A percentile compares a stretch with the other conserved stretches of the same genome.
phyloP scores from a whole-genome alignment of 2,888 invertebrate species.

The Temnothorax unifasciatus region DNA sequence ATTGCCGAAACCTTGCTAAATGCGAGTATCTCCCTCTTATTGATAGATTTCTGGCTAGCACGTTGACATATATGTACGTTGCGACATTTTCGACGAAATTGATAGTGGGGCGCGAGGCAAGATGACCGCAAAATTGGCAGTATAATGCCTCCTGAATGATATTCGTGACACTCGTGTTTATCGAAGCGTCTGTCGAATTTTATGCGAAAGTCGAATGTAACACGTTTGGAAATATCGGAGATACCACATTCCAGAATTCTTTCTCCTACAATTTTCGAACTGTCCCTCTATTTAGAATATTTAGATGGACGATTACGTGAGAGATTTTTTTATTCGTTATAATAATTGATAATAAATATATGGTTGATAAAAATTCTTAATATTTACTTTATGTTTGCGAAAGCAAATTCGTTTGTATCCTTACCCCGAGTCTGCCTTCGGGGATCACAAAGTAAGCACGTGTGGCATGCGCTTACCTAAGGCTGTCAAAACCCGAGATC shows the following conservation, averaged over 20 bases:
- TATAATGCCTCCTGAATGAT: slow-evolving; percentile 38
- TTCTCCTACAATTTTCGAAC: not conserved
- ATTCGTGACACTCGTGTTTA: slow-evolving; percentile 39
- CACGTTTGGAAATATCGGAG: not conserved
- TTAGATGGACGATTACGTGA: not conserved
- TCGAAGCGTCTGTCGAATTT: slow-evolving; percentile 39
- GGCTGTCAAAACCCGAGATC: slow-evolving; percentile 27
- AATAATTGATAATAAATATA: not conserved
- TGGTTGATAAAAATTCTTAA: not conserved
- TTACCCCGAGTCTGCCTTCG: slow-evolving; percentile 8
- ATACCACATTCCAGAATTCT: not conserved
- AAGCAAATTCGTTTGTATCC: slow-evolving; percentile 6
- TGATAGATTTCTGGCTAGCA: slow-evolving; percentile 68
- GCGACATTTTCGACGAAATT: slow-evolving; percentile 65
- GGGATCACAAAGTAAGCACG: slow-evolving; percentile 41
- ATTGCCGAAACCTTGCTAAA: slow-evolving; percentile 73
- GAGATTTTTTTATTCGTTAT: not conserved
- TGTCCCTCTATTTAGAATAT: not conserved
- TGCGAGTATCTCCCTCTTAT: slow-evolving; percentile 75
- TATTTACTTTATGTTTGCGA: slow-evolving; percentile 4
- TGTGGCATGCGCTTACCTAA: slow-evolving; percentile 35
- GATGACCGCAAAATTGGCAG: slow-evolving; percentile 37
- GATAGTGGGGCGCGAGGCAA: slow-evolving; percentile 58
- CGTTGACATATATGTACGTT: slow-evolving; percentile 65
- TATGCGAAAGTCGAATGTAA: slow-evolving; percentile 22